Evolutionary conservation across 2,888 invertebrate species (phyloP).

Genomic region (Drosophila helvetica): DNA sequence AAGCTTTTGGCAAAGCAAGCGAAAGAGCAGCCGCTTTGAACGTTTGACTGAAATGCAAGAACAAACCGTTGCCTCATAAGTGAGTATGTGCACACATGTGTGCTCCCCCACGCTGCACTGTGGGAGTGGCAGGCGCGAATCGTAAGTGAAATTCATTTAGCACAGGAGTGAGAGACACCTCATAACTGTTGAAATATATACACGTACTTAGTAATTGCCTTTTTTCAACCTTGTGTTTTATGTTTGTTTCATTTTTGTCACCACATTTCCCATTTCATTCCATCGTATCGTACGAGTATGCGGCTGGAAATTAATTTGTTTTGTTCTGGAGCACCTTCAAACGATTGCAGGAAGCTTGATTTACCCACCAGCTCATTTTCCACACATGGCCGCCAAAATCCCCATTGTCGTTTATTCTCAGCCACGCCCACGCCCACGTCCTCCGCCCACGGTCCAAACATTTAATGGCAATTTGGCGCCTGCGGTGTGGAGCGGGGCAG

Average conservation of each 20-base stretch:
- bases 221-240: conserved; percentile 16
- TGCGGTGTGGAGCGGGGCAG: conserved; percentile 12
- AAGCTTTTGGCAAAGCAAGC: neutral
- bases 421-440: conserved; percentile 36
- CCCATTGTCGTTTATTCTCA: conserved; percentile 74
- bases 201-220: conserved; percentile 28
- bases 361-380: conserved; percentile 50
- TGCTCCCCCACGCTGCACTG: conserved; percentile 1
- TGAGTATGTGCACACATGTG: conserved; percentile 18
- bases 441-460: conserved; percentile 44
- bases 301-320: conserved; percentile 74
- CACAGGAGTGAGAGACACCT: conserved; percentile 3
- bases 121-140: conserved; percentile 2
- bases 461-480: conserved; percentile 72
- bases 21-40: neutral
- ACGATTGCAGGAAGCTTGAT: conserved; percentile 65
- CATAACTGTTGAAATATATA: conserved; percentile 17
- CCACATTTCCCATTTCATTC: neutral
- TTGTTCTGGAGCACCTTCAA: conserved; percentile 71
- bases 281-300: conserved; percentile 24
- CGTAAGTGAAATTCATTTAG: conserved; percentile 43
- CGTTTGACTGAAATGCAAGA: conserved; percentile 6
- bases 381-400: conserved; percentile 56
- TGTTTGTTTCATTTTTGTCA: conserved; percentile 13
- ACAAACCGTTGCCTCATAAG: conserved; percentile 33